Percentiles rank a stretch among this genome's conserved stretches.
These are phyloP conservation scores for Hydrozoanthus tunicans DNA, from an alignment of 64 coral and sea anemone genomes.

Conservation along the genomic window DNA sequence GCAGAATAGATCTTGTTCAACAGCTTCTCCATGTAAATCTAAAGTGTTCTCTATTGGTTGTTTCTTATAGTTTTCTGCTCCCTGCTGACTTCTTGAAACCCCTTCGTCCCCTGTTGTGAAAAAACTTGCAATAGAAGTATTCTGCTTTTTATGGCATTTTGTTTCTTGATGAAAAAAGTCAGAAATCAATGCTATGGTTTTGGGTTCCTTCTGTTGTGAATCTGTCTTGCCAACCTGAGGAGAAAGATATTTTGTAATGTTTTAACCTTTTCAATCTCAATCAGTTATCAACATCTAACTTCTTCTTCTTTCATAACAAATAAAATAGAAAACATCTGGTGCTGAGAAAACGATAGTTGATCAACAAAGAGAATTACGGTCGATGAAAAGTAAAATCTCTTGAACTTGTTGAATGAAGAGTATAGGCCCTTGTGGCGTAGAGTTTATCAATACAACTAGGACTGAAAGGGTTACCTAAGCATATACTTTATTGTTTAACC, in stretches of 20 bases:
- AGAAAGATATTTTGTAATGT: neutral
- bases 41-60: neutral
- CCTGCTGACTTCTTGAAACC: neutral
- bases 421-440: no score
- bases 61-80: neutral
- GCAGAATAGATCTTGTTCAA: neutral
- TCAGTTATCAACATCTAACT: no score
- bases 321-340: no score
- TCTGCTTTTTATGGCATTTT: constrained; percentile 5
- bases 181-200: neutral
- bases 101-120: neutral
- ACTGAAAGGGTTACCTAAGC: no score
- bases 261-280: no score
- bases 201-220: neutral
- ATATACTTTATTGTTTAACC: no score
- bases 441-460: no score
- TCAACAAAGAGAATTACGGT: no score
- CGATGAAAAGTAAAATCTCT: no score
- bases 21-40: neutral
- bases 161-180: constrained; percentile 29
- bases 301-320: no score
- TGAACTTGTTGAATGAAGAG: no score
- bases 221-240: neutral
- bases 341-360: no score
- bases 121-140: constrained; percentile 7